phyloP scores from a whole-genome alignment of 2,888 invertebrate genomes.

The Epirrhoe alternata region DNA sequence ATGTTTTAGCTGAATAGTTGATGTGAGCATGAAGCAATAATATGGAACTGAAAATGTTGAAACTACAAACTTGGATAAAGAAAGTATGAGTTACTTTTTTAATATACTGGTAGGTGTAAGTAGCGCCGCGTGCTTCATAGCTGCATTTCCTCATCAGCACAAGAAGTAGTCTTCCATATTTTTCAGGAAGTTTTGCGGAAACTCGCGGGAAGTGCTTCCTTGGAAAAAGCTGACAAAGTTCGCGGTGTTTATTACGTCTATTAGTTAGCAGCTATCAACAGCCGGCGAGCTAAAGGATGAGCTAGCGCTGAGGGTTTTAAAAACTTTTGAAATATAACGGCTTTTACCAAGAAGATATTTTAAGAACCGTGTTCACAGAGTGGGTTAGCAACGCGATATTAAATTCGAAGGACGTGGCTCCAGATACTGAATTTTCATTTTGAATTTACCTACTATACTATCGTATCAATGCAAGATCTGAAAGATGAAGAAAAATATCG shows the following conservation, averaged over 20 bases:
- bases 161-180: conserved; percentile 16
- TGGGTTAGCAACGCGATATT: background rate
- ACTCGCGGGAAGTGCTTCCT: conserved; percentile 30
- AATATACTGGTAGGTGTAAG: background rate
- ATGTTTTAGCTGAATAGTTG: too few relatives aligned
- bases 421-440: too few relatives aligned
- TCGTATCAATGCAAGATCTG: too few relatives aligned
- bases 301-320: background rate
- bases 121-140: background rate
- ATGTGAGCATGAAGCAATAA: background rate
- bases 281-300: conserved; percentile 9
- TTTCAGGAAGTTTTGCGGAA: conserved; percentile 26
- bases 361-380: background rate
- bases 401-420: too few relatives aligned
- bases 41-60: background rate
- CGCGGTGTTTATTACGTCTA: conserved; percentile 44
- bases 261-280: conserved; percentile 43
- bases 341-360: background rate
- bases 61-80: background rate
- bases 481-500: too few relatives aligned
- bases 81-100: background rate
- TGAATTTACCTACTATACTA: too few relatives aligned
- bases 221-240: conserved; percentile 37
- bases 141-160: conserved; percentile 2
- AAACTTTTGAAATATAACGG: conserved; percentile 8